These are phyloP conservation scores for Amphilophus citrinellus DNA, from an alignment of 2,113 vertebrate species.

Conservation along the genomic window DNA sequence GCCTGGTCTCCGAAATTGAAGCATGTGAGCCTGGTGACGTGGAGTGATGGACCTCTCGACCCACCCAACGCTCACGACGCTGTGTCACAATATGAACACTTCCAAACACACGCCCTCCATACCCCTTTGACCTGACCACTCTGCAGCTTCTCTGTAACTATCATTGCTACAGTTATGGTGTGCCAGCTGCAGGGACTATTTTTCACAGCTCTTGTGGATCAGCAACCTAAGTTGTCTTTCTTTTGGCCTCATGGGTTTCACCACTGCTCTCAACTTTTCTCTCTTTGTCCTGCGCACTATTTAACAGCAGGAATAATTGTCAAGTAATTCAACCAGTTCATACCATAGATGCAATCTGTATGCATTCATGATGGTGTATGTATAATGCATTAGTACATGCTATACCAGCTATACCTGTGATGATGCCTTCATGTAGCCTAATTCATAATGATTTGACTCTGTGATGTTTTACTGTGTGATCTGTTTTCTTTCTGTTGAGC, in stretches of 20 bases:
- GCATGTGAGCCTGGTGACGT: slow-evolving; percentile 70
- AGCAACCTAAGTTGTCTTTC: not conserved
- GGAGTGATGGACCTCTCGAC: slow-evolving; percentile 42
- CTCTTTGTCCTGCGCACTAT: slow-evolving; percentile 10
- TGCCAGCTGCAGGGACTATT: not conserved
- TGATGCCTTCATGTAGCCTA: slow-evolving; percentile 16
- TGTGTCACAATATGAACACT: slow-evolving; percentile 5
- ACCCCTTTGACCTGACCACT: not conserved
- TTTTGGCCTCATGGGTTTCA: slow-evolving; percentile 6
- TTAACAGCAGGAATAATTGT: slow-evolving; percentile 12
- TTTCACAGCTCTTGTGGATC: slow-evolving; percentile 4
- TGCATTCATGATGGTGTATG: not conserved
- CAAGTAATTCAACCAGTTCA: slow-evolving; percentile 15
- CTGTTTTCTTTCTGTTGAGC: slow-evolving; percentile 1
- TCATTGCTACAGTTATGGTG: not conserved
- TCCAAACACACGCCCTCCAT: not conserved
- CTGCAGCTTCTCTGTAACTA: slow-evolving; percentile 22
- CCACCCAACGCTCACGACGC: not conserved
- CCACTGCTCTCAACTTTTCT: not conserved
- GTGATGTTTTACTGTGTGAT: slow-evolving; percentile 61
- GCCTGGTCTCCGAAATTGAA: slow-evolving; percentile 85
- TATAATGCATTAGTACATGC: slow-evolving; percentile 1
- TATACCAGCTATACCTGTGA: slow-evolving; percentile 16
- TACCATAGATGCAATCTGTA: slow-evolving; percentile 6
- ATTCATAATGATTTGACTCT: slow-evolving; percentile 37